Evolutionary conservation across 2,113 vertebrate species (phyloP), one percentile per base, ranked within the genome.

Genomic region (Thymallus thymallus): DNA sequence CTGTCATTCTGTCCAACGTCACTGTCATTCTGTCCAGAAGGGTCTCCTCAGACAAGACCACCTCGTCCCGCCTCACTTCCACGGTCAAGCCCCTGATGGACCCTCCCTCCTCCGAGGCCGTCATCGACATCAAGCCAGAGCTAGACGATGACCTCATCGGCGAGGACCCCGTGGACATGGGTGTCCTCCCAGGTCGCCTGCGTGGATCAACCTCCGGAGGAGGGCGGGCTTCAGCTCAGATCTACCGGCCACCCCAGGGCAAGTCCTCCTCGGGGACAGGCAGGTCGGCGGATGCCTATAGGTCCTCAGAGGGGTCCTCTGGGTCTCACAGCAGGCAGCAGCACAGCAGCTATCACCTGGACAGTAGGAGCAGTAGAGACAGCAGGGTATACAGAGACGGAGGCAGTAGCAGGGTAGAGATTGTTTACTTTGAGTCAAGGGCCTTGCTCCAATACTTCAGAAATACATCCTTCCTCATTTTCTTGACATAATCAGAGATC

Each of bases 51-150:
- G 92, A 91, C 70, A 92, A 72, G 68, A 71, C 41, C 23, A 82
- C 9, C 32, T 32, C 93, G 12, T 93, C 94, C 23, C 93, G 92
- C 26, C 91, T 96, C 32, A 96, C 95, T 29, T 96, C 96, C 18
- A 84, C 95, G 1, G 95, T 98, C 48, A 98, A 95, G 83, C 96
- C 96, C 67, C 85, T 97, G 63, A 90, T 94, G 75, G 97, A 98
- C 45, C 80, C 35, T 41, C 35, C 35, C 35, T 41, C 96, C n/a
- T 95, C 94, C 1, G 98, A 98, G 88, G 96, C 95, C 23, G 91
- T 99, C 68, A 98, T 99, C 72, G 98, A 99, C 83, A 97, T 98
- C 85, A 99, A 98, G 84, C 95, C 97, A 1, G 96, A 98, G 76
- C 93, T 94, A 84, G 97, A 98, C 22, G 91, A 94, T 0, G 96